phyloP scores from a whole-genome alignment of 2,797 vertebrate genomes.

The Phalloptychus januarius region DNA sequence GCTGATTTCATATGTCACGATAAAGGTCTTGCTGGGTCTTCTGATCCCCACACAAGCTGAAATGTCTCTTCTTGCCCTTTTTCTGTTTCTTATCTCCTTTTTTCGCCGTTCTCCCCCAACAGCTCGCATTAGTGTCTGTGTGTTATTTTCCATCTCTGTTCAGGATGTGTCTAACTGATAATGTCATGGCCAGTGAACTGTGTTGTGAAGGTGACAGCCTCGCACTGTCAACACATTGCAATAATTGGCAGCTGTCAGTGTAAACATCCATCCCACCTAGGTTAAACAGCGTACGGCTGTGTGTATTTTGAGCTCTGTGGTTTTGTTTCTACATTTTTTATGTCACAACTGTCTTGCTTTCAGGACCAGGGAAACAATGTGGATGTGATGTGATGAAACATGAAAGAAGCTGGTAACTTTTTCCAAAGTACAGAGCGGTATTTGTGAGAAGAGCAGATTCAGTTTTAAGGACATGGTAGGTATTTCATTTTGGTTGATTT shows the following conservation, averaged over 20 bases:
- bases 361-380: slow-evolving; percentile 17
- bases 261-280: slow-evolving; percentile 38
- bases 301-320: slow-evolving; percentile 16
- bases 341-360: slow-evolving; percentile 15
- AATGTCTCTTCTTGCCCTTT: slow-evolving; percentile 13
- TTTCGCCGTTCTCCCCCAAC: slow-evolving; percentile 4
- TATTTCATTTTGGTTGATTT: neutral
- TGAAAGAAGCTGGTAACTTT: slow-evolving; percentile 23
- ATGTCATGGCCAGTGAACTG: slow-evolving; percentile 20
- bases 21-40: neutral
- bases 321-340: slow-evolving; percentile 16
- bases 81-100: slow-evolving; percentile 5
- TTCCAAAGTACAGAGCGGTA: neutral
- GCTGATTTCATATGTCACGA: neutral
- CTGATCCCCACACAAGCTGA: neutral
- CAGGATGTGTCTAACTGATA: slow-evolving; percentile 9
- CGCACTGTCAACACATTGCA: slow-evolving; percentile 25
- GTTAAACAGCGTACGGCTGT: slow-evolving; percentile 21
- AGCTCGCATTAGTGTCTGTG: slow-evolving; percentile 21
- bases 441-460: neutral
- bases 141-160: slow-evolving; percentile 17
- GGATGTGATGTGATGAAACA: slow-evolving; percentile 28
- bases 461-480: neutral
- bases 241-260: slow-evolving; percentile 44
- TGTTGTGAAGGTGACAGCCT: slow-evolving; percentile 36